Base-by-base conservation (phyloP, 2,797 vertebrate species). In the Fratercula arctica region DNA sequence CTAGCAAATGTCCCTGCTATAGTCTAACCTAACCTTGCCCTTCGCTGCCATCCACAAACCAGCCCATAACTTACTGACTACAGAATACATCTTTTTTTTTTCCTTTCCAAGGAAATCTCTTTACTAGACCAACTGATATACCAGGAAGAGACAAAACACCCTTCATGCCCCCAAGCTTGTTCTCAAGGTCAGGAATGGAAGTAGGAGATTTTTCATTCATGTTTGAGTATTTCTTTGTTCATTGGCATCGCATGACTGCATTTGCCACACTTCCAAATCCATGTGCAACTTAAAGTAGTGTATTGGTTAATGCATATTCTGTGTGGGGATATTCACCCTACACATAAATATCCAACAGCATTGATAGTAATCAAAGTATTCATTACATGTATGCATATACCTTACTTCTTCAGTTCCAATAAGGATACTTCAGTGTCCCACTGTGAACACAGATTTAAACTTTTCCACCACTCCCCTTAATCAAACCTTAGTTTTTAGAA, bases 41-140 rank as follows among this genome's bases (percentile, higher is more conserved):
- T 87, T 68, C 60, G 5, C 37, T 89, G 87, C 82, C 76, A 87
- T 16, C 77, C 84, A 87, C 77, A 85, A 93, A 51, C 26, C 46
- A 87, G 61, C 68, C 82, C 61, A 60, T 83, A 93, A 91, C 67
- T 93, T 82, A 77, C 87, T 59, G 72, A 66, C 78, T 79, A 8
- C 6, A 66, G 54, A 76, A 73, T 10, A 35, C 2, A 13, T 10
- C 25, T 63, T 26, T 39, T 68, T 77, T 67, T 82, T 48, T 57
- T 69, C 39, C 29, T 72, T 89, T 57, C 37, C 64, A 85, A 83
- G 37, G 72, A 91, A 83, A 79, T 19, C 57, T 92, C 70, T 78
- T 95, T 33, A 24, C 54, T 76, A 69, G 54, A 61, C 63, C 56
- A 73, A 48, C 73, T 75, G 43, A 61, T 59, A 69, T 0, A 33